These are phyloP conservation scores for Momotus momota DNA, from an alignment of 2,797 vertebrate species.

Conservation along the genomic window DNA sequence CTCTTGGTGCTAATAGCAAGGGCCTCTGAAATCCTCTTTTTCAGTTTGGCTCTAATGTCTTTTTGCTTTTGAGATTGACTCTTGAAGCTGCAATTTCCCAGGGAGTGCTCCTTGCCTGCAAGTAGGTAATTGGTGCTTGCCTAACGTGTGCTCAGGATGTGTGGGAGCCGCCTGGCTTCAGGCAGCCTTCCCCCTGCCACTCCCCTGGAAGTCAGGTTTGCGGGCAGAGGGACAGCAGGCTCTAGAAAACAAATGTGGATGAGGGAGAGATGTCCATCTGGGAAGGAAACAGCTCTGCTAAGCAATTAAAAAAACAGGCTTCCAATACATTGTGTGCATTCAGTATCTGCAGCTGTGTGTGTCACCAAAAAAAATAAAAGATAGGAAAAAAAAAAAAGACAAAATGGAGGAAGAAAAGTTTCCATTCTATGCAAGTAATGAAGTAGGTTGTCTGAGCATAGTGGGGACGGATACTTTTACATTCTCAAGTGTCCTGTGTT, in stretches of 20 bases:
- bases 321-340: background rate
- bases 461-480: background rate
- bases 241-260: background rate
- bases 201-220: background rate
- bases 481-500: background rate
- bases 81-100: background rate
- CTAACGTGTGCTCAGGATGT: rapidly evolving
- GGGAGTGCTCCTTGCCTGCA: background rate
- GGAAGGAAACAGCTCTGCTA: background rate
- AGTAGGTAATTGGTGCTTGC: background rate
- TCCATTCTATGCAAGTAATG: background rate
- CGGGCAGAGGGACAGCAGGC: background rate
- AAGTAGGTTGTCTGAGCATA: background rate
- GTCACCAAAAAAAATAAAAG: background rate
- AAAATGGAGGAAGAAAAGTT: background rate
- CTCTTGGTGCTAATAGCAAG: background rate
- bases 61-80: background rate
- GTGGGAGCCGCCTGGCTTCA: background rate
- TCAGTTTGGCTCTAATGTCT: background rate
- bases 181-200: rapidly evolving
- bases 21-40: background rate
- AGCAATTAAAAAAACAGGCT: background rate
- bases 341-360: background rate
- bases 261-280: background rate
- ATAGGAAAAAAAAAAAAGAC: background rate